Conservation (phyloP, 2,797 vertebrate species). For the Sorex maritimensis region DNA sequence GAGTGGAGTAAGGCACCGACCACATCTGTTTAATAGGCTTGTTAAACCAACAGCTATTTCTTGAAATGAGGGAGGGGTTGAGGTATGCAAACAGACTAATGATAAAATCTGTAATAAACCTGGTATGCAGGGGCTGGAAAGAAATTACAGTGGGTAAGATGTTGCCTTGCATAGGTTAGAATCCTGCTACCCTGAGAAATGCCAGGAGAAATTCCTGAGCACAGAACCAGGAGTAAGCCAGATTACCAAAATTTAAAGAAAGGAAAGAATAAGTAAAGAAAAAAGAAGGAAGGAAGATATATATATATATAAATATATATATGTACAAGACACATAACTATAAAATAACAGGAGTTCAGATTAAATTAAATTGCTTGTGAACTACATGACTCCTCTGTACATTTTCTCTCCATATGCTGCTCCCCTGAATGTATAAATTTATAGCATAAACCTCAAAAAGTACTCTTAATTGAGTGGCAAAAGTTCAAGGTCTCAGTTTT, state of each 20-base stretch:
- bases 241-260: too few species aligned
- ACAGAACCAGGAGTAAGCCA: too few species aligned
- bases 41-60: conserved; percentile 12
- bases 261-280: too few species aligned
- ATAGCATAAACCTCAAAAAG: background rate
- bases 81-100: background rate
- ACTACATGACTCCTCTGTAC: background rate
- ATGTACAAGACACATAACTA: background rate
- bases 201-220: too few species aligned
- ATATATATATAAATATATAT: background rate
- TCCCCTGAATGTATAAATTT: conserved; percentile 7
- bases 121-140: too few species aligned
- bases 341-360: background rate
- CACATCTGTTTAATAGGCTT: background rate
- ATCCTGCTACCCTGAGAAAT: too few species aligned
- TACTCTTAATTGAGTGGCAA: background rate
- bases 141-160: too few species aligned
- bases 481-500: conserved; percentile 67
- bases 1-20: background rate
- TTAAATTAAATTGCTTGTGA: conserved; percentile 53
- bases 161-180: too few species aligned
- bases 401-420: conserved; percentile 35
- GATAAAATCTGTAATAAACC: conserved; percentile 2
- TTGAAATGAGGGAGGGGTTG: background rate
- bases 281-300: too few species aligned